phyloP scores from a whole-genome alignment of 2,888 invertebrate genomes.

The Masnerella sp. region DNA sequence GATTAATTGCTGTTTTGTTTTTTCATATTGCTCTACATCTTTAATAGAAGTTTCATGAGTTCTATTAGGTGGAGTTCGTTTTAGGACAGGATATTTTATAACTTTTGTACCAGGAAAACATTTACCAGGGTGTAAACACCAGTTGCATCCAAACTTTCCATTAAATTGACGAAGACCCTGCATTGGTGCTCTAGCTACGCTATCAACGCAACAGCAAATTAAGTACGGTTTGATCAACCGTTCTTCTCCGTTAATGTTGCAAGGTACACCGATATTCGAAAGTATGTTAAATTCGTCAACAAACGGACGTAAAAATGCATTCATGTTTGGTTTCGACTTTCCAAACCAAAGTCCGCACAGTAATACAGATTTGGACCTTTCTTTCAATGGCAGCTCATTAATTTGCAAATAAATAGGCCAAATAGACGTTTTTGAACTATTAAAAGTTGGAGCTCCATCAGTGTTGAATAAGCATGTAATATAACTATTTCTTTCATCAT shows the following conservation, averaged over 20 bases:
- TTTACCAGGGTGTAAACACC: conserved; percentile 12
- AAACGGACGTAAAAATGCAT: conserved; percentile 6
- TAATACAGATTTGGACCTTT: not conserved
- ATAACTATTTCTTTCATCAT: not conserved
- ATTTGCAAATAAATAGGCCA: conserved; percentile 7
- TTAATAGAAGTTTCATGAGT: conserved; percentile 25
- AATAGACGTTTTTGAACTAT: conserved; percentile 5
- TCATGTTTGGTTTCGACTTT: conserved; percentile 10
- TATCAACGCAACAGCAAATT: conserved; percentile 30
- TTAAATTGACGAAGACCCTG: conserved; percentile 5
- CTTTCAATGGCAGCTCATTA: conserved; percentile 6
- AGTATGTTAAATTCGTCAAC: conserved; percentile 7
- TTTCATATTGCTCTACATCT: conserved; percentile 11
- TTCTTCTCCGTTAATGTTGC: conserved; percentile 6
- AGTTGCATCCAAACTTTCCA: conserved; percentile 3
- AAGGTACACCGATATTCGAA: conserved; percentile 4
- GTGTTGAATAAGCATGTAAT: conserved; percentile 4
- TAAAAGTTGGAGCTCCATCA: conserved; percentile 11
- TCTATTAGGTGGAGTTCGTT: conserved; percentile 1
- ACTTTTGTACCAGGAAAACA: not conserved
- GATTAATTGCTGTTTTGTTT: conserved; percentile 10
- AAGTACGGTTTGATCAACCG: conserved; percentile 2
- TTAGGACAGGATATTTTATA: conserved; percentile 27
- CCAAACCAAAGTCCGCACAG: conserved; percentile 7
- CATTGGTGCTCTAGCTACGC: conserved; percentile 39